A percentile compares a stretch with the other conserved stretches of the same genome.
These are phyloP conservation scores for Orthosia cruda DNA, from an alignment of 2,888 invertebrate species.

Conservation along the genomic window DNA sequence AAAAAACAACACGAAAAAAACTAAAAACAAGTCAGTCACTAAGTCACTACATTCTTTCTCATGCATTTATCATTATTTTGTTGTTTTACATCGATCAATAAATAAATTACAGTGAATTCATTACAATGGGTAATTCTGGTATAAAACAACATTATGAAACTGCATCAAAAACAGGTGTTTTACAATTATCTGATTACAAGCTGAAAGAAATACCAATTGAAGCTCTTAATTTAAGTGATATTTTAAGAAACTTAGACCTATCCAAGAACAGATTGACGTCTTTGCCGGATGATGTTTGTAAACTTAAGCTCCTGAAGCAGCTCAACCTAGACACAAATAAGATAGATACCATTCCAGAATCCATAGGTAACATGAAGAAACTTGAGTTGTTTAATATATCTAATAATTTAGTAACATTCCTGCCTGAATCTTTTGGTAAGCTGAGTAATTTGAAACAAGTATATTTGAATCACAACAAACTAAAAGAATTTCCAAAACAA, in stretches of 20 bases:
- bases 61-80: constrained; percentile 7
- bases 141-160: constrained; percentile 98
- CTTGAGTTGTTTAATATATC: constrained; percentile 95
- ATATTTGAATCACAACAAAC: constrained; percentile 94
- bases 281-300: constrained; percentile 95
- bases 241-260: constrained; percentile 97
- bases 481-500: constrained; percentile 95
- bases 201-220: constrained; percentile 95
- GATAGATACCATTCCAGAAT: constrained; percentile 93
- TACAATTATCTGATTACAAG: constrained; percentile 96
- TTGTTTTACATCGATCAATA: neutral
- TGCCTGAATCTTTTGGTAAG: constrained; percentile 93
- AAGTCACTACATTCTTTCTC: neutral
- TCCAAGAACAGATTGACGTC: constrained; percentile 97
- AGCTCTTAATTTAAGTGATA: constrained; percentile 91
- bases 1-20: neutral
- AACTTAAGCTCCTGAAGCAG: constrained; percentile 94
- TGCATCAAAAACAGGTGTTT: constrained; percentile 98
- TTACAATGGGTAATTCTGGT: constrained; percentile 96
- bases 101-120: constrained; percentile 12
- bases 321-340: constrained; percentile 96
- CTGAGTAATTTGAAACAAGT: constrained; percentile 94
- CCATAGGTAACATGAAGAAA: constrained; percentile 93
- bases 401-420: constrained; percentile 94
- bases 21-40: constrained; percentile 14